These are phyloP conservation scores for Serinus canaria DNA, from an alignment of 2,113 vertebrate genomes.

Conservation along the genomic window DNA sequence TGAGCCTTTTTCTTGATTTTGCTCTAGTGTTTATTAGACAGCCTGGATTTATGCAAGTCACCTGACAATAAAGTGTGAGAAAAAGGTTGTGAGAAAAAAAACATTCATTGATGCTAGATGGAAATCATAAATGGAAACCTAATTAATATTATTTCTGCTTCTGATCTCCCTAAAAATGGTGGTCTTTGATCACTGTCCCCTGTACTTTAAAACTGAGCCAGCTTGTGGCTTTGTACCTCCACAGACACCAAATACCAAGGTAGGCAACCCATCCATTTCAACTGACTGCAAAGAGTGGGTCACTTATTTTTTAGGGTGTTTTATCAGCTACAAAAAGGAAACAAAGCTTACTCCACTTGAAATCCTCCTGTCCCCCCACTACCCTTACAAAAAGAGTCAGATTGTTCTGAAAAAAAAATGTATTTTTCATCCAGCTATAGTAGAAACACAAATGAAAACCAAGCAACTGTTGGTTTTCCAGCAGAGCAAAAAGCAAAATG, in stretches of 20 bases:
- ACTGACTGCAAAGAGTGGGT: neutral
- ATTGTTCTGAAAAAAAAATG: neutral
- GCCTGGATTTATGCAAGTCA: neutral
- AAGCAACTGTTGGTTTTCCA: neutral
- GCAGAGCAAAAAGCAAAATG: neutral
- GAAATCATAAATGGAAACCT: neutral
- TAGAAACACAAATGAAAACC: neutral
- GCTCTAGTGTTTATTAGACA: neutral
- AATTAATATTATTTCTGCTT: neutral
- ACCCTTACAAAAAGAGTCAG: neutral
- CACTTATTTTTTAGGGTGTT: neutral
- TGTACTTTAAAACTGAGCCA: neutral
- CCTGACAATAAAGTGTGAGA: neutral
- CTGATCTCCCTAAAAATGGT: neutral
- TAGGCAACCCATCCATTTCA: neutral
- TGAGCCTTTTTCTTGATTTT: neutral
- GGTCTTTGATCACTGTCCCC: neutral
- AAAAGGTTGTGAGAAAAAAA: neutral
- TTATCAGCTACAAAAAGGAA: neutral
- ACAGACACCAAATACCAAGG: neutral
- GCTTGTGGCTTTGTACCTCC: accelerated
- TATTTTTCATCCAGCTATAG: neutral
- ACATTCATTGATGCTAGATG: neutral
- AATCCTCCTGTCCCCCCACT: neutral
- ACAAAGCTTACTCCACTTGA: neutral